These are phyloP conservation scores for Melanotaenia nigrans DNA, from an alignment of 2,797 vertebrate genomes.

Conservation along the genomic window DNA sequence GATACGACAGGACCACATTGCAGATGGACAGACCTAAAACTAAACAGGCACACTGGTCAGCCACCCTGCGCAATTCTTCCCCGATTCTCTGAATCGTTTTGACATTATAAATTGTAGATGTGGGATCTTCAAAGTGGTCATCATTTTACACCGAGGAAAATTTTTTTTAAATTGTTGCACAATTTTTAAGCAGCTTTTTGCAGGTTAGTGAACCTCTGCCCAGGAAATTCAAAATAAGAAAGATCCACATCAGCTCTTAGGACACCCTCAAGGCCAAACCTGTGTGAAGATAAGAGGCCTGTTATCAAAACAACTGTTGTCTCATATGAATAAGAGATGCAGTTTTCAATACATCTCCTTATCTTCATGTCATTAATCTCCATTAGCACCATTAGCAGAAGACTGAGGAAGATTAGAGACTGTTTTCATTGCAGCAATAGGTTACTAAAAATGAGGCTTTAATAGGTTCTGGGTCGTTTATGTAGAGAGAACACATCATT, in stretches of 20 bases:
- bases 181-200: too few relatives aligned
- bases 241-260: constrained; percentile 33
- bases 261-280: constrained; percentile 11
- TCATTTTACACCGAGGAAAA: too few relatives aligned
- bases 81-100: too few relatives aligned
- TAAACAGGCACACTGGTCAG: background rate
- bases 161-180: too few relatives aligned
- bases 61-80: too few relatives aligned
- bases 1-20: background rate
- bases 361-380: constrained; percentile 61
- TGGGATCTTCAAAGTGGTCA: too few relatives aligned
- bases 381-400: constrained; percentile 31
- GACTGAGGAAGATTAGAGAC: constrained; percentile 7
- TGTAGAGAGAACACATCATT: constrained; percentile 38
- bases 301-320: constrained; percentile 32
- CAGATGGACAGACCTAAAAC: too few relatives aligned
- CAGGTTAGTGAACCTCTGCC: too few relatives aligned
- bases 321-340: constrained; percentile 29
- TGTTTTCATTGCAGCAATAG: constrained; percentile 15
- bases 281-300: constrained; percentile 36
- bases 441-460: constrained; percentile 30
- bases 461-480: constrained; percentile 46
- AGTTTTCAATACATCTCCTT: constrained; percentile 44
- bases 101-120: too few relatives aligned
- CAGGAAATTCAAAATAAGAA: constrained; percentile 19